Evolutionary conservation across 1,140 invertebrate species (phyloP).

Genomic region (Tetramorium simillimum): DNA sequence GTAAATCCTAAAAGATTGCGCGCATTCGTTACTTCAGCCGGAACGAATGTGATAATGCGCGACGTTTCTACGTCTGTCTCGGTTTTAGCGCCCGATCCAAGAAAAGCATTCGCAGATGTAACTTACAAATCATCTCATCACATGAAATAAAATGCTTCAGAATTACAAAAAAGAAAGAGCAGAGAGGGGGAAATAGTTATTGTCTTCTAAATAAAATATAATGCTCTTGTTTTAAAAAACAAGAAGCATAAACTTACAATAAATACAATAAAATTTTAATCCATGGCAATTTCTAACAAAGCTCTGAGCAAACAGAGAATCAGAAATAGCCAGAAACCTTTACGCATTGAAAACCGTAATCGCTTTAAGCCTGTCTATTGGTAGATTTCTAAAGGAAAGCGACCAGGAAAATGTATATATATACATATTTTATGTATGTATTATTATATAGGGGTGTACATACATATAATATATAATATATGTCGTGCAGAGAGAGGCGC

Average conservation of each 20-base stretch:
- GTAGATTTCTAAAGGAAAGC: background rate
- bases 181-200: background rate
- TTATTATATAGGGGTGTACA: too few species aligned
- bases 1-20: constrained; percentile 47
- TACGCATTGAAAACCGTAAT: constrained; percentile 12
- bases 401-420: background rate
- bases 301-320: background rate
- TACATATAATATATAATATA: background rate
- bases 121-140: background rate
- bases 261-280: background rate
- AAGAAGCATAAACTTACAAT: background rate
- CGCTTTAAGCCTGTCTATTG: background rate
- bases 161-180: background rate
- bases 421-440: background rate
- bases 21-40: constrained; percentile 35
- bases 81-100: background rate
- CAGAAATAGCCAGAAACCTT: constrained; percentile 5
- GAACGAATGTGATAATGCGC: constrained; percentile 29
- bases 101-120: background rate
- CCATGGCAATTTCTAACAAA: background rate
- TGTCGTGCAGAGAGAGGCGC: constrained; percentile 38
- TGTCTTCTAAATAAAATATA: background rate
- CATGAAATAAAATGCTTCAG: background rate
- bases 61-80: constrained; percentile 1
- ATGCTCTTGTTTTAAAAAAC: background rate